Evolutionary conservation across 2,113 vertebrate species (phyloP).

Genomic region (Odocoileus virginianus): DNA sequence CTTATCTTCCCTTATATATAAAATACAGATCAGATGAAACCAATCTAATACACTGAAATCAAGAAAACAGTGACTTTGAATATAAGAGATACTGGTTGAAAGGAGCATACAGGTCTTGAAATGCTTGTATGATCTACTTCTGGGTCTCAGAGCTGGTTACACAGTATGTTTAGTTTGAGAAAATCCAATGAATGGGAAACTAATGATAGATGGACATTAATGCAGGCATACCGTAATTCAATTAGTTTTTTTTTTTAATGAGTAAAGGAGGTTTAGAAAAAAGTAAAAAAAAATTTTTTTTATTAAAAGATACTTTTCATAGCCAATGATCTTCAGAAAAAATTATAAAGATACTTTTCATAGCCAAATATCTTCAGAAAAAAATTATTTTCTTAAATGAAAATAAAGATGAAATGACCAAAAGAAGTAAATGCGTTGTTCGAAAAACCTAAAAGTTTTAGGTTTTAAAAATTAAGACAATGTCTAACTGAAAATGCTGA

Average conservation of each 20-base stretch:
- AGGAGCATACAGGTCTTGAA: background rate
- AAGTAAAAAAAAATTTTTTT: background rate
- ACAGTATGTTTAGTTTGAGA: background rate
- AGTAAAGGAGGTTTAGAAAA: background rate
- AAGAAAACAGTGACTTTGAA: background rate
- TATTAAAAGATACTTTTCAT: background rate
- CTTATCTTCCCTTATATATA: background rate
- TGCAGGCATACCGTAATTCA: background rate
- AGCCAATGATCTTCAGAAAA: background rate
- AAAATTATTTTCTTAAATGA: background rate
- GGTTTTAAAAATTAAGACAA: background rate
- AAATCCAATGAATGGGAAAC: background rate
- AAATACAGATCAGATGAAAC: background rate
- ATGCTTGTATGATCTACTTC: background rate
- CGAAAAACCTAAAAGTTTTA: background rate
- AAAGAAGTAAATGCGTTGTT: background rate
- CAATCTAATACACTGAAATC: background rate
- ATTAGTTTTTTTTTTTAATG: background rate
- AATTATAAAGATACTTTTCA: background rate
- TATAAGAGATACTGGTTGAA: background rate
- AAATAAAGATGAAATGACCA: constrained; percentile 20
- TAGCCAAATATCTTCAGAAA: background rate
- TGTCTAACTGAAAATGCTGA: background rate
- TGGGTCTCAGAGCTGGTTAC: background rate
- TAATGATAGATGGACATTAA: background rate